A percentile compares a stretch with the other conserved stretches of the same genome.
Evolutionary conservation across 2,888 invertebrate genomes (phyloP).

Genomic region (Gandaritis pyraliata): DNA sequence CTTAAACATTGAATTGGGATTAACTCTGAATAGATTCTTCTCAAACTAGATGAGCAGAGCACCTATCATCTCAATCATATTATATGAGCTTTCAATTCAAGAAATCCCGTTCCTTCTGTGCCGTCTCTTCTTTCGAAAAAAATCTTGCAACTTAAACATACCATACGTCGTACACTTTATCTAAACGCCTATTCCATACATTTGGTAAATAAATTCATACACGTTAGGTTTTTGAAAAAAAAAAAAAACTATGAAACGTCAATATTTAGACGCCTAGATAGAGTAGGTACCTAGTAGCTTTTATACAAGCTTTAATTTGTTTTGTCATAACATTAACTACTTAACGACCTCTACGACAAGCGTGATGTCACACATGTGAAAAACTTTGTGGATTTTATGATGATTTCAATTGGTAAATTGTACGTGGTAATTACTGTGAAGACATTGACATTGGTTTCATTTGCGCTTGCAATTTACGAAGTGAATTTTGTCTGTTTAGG

Average conservation of each 20-base stretch:
- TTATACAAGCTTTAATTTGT: not conserved
- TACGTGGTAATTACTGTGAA: conserved; percentile 30
- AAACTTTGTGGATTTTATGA: conserved; percentile 35
- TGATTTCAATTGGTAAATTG: conserved; percentile 37
- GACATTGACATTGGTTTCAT: conserved; percentile 38
- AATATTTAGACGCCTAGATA: too few species aligned
- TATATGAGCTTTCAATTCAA: conserved; percentile 30
- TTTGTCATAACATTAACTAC: conserved; percentile 2
- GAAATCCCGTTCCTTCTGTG: conserved; percentile 23
- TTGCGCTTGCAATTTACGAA: conserved; percentile 36
- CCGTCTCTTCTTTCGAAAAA: not conserved
- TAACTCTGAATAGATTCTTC: conserved; percentile 15
- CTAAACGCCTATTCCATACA: not conserved
- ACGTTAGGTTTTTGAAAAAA: too few species aligned
- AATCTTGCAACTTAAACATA: too few species aligned
- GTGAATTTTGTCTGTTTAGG: conserved; percentile 24
- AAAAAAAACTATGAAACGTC: too few species aligned
- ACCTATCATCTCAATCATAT: conserved; percentile 23
- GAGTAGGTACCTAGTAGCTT: too few species aligned
- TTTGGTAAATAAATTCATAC: not conserved
- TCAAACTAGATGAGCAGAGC: conserved; percentile 27
- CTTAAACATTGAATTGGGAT: conserved; percentile 23
- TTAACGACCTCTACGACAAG: conserved; percentile 25
- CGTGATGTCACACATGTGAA: conserved; percentile 40
- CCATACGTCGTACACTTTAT: too few species aligned